These are phyloP conservation scores for Campylorhamphus procurvoides DNA, from an alignment of 2,113 vertebrate species.

Conservation along the genomic window DNA sequence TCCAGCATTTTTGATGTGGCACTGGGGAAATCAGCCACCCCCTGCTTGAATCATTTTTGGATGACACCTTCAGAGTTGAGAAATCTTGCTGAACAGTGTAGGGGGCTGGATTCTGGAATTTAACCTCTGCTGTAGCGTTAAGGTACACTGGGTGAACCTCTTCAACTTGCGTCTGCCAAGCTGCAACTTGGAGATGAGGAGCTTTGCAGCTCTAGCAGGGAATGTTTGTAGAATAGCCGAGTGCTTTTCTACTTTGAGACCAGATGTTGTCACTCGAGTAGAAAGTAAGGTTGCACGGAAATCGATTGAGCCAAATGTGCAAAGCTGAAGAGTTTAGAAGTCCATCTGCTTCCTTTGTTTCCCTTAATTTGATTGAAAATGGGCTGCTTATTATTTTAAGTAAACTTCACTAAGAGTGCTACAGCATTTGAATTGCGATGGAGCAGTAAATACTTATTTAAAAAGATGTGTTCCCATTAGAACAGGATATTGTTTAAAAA, in stretches of 20 bases:
- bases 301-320: neutral
- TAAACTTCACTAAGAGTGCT: neutral
- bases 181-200: neutral
- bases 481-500: neutral
- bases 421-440: neutral
- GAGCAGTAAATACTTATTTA: neutral
- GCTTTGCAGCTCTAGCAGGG: neutral
- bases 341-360: neutral
- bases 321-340: neutral
- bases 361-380: neutral
- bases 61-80: conserved; percentile 53
- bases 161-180: neutral
- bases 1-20: conserved; percentile 37
- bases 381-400: neutral
- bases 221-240: neutral
- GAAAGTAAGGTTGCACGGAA: neutral
- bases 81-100: neutral
- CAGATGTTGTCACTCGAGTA: neutral
- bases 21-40: conserved; percentile 53
- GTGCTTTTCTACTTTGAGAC: neutral
- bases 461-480: neutral
- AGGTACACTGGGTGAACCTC: neutral
- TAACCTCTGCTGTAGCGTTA: neutral
- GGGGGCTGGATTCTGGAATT: neutral
- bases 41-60: conserved; percentile 57